A percentile compares a stretch with the other conserved stretches of the same genome.
phyloP scores from a whole-genome alignment of 2,113 vertebrate species.

The Climacteris rufus region DNA sequence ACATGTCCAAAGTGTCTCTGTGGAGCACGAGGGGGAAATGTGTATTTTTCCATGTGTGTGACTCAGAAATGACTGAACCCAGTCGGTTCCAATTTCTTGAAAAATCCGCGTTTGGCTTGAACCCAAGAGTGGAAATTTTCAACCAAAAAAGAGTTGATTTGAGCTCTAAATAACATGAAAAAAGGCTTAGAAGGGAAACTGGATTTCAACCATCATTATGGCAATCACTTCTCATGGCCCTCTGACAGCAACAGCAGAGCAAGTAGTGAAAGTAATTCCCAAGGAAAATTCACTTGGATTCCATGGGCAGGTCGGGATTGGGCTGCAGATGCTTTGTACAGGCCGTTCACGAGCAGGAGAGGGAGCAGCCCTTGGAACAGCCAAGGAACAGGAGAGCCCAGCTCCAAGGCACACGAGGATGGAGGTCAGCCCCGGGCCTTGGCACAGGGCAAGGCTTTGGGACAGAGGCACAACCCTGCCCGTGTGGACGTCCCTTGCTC shows the following conservation, averaged over 20 bases:
- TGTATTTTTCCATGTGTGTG: conserved; percentile 58
- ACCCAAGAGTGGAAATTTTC: conserved; percentile 52
- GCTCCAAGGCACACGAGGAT: background rate
- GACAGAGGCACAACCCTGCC: background rate
- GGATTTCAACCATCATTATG: conserved; percentile 45
- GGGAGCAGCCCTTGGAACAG: background rate
- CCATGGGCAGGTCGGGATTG: background rate
- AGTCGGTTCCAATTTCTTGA: conserved; percentile 55
- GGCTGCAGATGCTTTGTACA: background rate
- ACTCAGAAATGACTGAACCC: conserved; percentile 56
- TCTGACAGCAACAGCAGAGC: conserved; percentile 18
- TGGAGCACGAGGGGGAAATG: background rate
- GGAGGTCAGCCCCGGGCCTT: conserved; percentile 18
- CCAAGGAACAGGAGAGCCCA: background rate
- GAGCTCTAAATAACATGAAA: conserved; percentile 30
- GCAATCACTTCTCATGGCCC: conserved; percentile 46
- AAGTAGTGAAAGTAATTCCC: conserved; percentile 58
- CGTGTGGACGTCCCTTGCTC: rapidly evolving
- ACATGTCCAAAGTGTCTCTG: conserved; percentile 24
- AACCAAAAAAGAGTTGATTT: conserved; percentile 44
- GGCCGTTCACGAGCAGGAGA: background rate
- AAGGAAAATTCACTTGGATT: conserved; percentile 30
- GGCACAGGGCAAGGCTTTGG: background rate
- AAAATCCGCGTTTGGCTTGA: conserved; percentile 49
- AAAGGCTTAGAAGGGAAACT: conserved; percentile 52